Evolutionary conservation across 2,113 vertebrate genomes (phyloP).

Genomic region (Meleagris gallopavo): DNA sequence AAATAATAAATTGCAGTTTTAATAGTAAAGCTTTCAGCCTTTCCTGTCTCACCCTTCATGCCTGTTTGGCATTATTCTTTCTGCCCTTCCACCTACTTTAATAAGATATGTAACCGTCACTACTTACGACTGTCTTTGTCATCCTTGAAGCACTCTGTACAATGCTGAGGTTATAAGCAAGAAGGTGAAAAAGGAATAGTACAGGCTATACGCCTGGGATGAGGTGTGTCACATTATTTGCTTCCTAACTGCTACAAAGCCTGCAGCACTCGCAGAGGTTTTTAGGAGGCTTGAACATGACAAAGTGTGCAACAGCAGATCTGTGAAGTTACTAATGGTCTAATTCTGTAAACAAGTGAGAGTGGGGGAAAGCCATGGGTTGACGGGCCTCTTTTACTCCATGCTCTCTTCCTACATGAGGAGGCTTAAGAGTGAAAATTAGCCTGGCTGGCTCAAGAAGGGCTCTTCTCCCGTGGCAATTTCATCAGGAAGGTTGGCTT

Average conservation of each 20-base stretch:
- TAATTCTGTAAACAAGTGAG: neutral
- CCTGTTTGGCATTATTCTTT: neutral
- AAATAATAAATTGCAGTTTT: neutral
- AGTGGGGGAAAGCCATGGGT: neutral
- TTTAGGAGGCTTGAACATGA: neutral
- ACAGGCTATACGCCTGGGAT: neutral
- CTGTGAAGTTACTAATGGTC: neutral
- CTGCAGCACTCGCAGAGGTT: neutral
- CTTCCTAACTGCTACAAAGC: neutral
- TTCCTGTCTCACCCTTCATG: neutral
- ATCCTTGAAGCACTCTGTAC: neutral
- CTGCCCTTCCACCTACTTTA: neutral
- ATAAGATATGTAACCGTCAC: neutral
- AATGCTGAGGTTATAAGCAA: neutral
- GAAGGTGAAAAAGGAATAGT: neutral
- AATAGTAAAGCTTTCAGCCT: neutral
- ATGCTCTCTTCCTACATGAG: neutral
- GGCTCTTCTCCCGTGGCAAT: fast-evolving
- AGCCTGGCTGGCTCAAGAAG: neutral
- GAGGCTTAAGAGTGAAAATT: neutral
- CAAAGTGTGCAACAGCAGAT: too few relatives aligned
- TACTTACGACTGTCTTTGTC: neutral
- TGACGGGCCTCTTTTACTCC: neutral
- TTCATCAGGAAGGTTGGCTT: neutral
- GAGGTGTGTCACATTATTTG: neutral